Evolutionary conservation across 2,888 invertebrate genomes (phyloP).

Genomic region (Nemotelus nigrinus): DNA sequence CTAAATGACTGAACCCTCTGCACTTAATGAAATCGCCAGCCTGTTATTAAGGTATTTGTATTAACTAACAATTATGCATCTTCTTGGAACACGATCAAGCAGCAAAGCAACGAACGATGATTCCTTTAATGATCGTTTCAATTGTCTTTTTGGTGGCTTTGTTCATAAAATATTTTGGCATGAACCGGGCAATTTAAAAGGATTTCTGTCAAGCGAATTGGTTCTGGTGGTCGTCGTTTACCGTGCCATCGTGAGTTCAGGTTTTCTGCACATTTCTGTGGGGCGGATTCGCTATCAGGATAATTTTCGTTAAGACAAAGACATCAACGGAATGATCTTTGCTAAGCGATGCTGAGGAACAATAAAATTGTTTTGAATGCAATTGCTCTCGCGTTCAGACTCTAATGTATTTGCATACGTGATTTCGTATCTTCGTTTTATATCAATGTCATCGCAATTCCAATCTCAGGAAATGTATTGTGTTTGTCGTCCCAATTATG

Average conservation of each 20-base stretch:
- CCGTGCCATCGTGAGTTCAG: background rate
- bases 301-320: slow-evolving; percentile 40
- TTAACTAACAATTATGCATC: slow-evolving; percentile 38
- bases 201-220: slow-evolving; percentile 25
- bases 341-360: slow-evolving; percentile 4
- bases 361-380: slow-evolving; percentile 29
- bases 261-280: background rate
- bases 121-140: slow-evolving; percentile 20
- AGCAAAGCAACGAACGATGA: slow-evolving; percentile 16
- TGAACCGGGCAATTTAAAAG: slow-evolving; percentile 32
- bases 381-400: background rate
- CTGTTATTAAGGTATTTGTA: slow-evolving; percentile 46
- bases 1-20: slow-evolving; percentile 33
- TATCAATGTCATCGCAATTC: slow-evolving; percentile 38
- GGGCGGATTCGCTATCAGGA: slow-evolving; percentile 24
- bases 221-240: slow-evolving; percentile 26
- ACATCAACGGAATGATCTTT: background rate
- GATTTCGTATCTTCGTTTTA: slow-evolving; percentile 20
- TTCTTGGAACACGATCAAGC: slow-evolving; percentile 29
- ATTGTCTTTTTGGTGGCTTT: slow-evolving; percentile 13
- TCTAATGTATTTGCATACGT: slow-evolving; percentile 35
- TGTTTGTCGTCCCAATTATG: slow-evolving; percentile 34
- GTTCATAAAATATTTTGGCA: slow-evolving; percentile 36
- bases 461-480: slow-evolving; percentile 35
- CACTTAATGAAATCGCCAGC: slow-evolving; percentile 45